Evolutionary conservation across 2,888 invertebrate genomes (phyloP).

Genomic region (Folsomia manolachei): DNA sequence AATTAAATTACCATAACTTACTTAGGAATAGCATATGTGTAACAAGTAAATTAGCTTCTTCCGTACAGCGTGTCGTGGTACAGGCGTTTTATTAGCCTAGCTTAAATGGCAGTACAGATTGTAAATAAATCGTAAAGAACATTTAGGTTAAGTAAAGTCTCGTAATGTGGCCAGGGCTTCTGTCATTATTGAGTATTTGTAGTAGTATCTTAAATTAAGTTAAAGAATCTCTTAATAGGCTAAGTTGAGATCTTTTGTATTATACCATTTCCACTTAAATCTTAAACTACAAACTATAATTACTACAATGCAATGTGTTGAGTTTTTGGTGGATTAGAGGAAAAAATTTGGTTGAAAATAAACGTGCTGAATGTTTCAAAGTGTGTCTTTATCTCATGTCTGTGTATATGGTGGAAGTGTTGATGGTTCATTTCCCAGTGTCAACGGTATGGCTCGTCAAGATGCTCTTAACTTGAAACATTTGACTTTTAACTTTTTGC

Average conservation of each 20-base stretch:
- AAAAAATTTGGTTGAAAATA: conserved; percentile 8
- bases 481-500: neutral
- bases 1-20: too few species aligned
- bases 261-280: neutral
- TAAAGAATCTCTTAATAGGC: neutral
- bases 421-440: conserved; percentile 3
- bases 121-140: neutral
- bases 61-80: too few species aligned
- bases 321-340: neutral
- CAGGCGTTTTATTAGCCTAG: too few species aligned
- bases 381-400: too few species aligned
- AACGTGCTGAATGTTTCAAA: neutral
- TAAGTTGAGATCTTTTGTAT: neutral
- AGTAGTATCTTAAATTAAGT: neutral
- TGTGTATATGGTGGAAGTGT: too few species aligned
- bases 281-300: neutral
- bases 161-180: neutral
- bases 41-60: too few species aligned
- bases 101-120: too few species aligned
- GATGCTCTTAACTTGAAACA: neutral
- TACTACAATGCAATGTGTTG: neutral
- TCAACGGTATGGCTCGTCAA: neutral
- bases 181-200: neutral
- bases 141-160: neutral
- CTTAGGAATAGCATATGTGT: too few species aligned